phyloP scores from a whole-genome alignment of 2,888 invertebrate genomes.

The Meandrusa payeni region DNA sequence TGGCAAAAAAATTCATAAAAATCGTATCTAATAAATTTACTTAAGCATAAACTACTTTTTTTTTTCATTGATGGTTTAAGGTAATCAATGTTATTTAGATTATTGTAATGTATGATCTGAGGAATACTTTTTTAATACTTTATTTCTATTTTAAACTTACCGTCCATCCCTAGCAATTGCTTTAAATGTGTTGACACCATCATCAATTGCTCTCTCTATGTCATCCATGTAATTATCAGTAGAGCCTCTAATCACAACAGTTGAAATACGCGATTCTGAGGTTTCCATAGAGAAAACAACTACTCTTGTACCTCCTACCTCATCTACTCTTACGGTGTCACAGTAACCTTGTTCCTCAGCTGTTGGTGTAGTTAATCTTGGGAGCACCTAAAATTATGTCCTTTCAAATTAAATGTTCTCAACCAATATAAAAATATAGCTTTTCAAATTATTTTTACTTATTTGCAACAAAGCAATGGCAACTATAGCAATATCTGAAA shows the following conservation, averaged over 20 bases:
- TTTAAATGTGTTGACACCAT: constrained; percentile 99
- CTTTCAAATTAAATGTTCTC: background rate
- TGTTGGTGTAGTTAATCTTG: constrained; percentile 88
- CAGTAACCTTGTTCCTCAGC: constrained; percentile 95
- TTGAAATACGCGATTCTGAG: constrained; percentile 92
- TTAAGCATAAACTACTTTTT: too few relatives aligned
- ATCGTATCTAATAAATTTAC: too few relatives aligned
- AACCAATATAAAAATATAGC: background rate
- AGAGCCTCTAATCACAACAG: constrained; percentile 96
- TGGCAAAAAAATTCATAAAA: too few relatives aligned
- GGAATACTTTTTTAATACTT: too few relatives aligned
- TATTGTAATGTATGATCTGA: too few relatives aligned
- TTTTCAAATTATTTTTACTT: too few relatives aligned
- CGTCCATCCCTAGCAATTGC: constrained; percentile 89
- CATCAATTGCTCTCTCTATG: constrained; percentile 98
- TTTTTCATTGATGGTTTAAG: too few relatives aligned
- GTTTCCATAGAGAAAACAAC: constrained; percentile 95
- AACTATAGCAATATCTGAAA: too few relatives aligned
- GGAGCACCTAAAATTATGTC: constrained; percentile 68
- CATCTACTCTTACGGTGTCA: constrained; percentile 93
- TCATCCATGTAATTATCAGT: constrained; percentile 99
- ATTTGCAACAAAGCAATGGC: too few relatives aligned
- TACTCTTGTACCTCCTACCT: constrained; percentile 96
- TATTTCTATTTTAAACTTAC: constrained; percentile 28
- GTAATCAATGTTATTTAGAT: too few relatives aligned